phyloP scores from a whole-genome alignment of 2,888 invertebrate species.

The Lutraria lutraria region DNA sequence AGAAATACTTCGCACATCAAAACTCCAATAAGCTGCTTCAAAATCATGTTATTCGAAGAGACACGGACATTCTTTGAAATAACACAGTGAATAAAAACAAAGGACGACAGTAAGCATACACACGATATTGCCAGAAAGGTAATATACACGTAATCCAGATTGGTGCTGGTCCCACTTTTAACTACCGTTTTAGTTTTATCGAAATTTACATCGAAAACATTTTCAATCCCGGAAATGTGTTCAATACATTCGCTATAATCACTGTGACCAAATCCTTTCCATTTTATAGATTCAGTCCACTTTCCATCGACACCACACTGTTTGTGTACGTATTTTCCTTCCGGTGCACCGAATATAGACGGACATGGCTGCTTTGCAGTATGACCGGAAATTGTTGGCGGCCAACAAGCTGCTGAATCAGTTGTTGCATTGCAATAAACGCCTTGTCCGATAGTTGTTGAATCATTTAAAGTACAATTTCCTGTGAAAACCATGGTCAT shows the following conservation, averaged over 20 bases:
- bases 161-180: not conserved
- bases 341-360: conserved; percentile 55
- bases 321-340: conserved; percentile 57
- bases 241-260: conserved; percentile 62
- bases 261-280: conserved; percentile 66
- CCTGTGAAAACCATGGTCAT: not conserved
- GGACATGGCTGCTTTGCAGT: conserved; percentile 67
- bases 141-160: not conserved
- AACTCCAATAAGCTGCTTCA: conserved; percentile 55
- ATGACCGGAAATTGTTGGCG: conserved; percentile 61
- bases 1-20: conserved; percentile 52
- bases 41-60: conserved; percentile 52
- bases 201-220: conserved; percentile 42
- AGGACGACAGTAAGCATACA: conserved; percentile 38
- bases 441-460: not conserved
- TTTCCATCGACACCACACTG: conserved; percentile 60
- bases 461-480: not conserved
- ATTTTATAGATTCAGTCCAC: conserved; percentile 60
- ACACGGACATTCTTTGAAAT: conserved; percentile 54
- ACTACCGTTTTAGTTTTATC: not conserved
- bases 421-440: conserved; percentile 65
- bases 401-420: conserved; percentile 72
- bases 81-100: conserved; percentile 50
- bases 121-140: conserved; percentile 55
- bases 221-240: conserved; percentile 51